phyloP scores from a whole-genome alignment of 2,888 invertebrate genomes.

The Drosophila bunnanda region DNA sequence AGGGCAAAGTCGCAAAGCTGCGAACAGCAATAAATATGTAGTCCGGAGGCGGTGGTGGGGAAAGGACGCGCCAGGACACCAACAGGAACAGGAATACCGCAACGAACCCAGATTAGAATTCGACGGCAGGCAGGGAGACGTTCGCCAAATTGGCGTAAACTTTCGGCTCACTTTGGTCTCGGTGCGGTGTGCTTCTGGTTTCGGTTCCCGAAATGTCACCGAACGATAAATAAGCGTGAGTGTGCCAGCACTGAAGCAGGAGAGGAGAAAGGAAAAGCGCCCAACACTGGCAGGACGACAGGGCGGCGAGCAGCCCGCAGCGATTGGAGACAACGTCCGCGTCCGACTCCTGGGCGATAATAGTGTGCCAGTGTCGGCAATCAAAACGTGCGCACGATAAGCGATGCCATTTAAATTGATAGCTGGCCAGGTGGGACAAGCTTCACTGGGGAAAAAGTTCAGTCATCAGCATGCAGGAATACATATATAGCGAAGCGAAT shows the following conservation, averaged over 20 bases:
- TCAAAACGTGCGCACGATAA: slow-evolving; percentile 78
- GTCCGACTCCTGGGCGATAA: slow-evolving; percentile 58
- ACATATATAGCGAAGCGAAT: no score
- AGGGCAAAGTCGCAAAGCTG: slow-evolving; percentile 58
- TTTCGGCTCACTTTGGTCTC: slow-evolving; percentile 51
- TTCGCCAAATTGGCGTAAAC: slow-evolving; percentile 72
- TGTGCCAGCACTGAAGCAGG: slow-evolving; percentile 4
- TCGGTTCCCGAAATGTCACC: slow-evolving; percentile 69
- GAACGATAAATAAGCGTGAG: slow-evolving; percentile 70
- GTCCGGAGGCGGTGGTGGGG: slow-evolving; percentile 2
- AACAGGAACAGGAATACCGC: slow-evolving; percentile 45
- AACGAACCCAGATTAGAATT: slow-evolving; percentile 74
- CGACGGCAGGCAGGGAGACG: slow-evolving; percentile 53
- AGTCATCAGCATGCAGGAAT: not conserved
- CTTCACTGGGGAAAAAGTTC: slow-evolving; percentile 4
- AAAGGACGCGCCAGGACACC: slow-evolving; percentile 20
- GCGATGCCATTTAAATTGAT: slow-evolving; percentile 78
- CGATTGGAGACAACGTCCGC: slow-evolving; percentile 37
- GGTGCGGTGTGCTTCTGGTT: slow-evolving; percentile 28
- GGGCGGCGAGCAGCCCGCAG: slow-evolving; percentile 31
- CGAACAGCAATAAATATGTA: slow-evolving; percentile 71
- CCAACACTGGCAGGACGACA: slow-evolving; percentile 9
- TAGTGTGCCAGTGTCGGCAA: slow-evolving; percentile 69
- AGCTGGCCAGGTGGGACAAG: slow-evolving; percentile 66
- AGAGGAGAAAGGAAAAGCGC: no score